Evolutionary conservation across 2,113 vertebrate genomes (phyloP).

Genomic region (Herpailurus yagouaroundi): DNA sequence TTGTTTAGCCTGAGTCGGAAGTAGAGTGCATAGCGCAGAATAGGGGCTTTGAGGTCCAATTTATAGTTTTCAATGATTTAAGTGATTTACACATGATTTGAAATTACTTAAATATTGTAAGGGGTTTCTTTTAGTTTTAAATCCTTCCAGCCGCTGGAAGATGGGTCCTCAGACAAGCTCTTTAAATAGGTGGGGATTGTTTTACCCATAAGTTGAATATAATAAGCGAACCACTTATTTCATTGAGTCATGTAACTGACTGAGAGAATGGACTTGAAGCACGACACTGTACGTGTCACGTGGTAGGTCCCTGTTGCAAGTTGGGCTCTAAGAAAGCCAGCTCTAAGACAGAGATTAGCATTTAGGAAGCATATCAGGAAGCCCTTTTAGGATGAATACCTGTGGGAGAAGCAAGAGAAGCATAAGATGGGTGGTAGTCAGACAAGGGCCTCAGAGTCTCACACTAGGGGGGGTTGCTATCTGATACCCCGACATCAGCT

Average conservation of each 20-base stretch:
- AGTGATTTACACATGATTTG: background rate
- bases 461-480: background rate
- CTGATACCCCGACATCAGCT: background rate
- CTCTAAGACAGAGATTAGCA: background rate
- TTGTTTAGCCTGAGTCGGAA: background rate
- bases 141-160: background rate
- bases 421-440: background rate
- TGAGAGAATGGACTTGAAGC: background rate
- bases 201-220: background rate
- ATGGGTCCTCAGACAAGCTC: background rate
- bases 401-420: background rate
- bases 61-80: background rate
- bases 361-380: background rate
- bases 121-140: background rate
- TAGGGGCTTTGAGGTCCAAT: background rate
- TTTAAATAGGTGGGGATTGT: background rate
- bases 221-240: background rate
- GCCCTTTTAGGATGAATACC: background rate
- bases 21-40: rapidly evolving
- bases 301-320: background rate
- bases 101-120: background rate
- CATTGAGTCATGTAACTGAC: background rate
- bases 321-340: background rate
- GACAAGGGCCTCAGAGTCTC: background rate
- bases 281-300: background rate